Evolutionary conservation across 1,140 invertebrate genomes (phyloP).

Genomic region (Doryteuthis pealeii): DNA sequence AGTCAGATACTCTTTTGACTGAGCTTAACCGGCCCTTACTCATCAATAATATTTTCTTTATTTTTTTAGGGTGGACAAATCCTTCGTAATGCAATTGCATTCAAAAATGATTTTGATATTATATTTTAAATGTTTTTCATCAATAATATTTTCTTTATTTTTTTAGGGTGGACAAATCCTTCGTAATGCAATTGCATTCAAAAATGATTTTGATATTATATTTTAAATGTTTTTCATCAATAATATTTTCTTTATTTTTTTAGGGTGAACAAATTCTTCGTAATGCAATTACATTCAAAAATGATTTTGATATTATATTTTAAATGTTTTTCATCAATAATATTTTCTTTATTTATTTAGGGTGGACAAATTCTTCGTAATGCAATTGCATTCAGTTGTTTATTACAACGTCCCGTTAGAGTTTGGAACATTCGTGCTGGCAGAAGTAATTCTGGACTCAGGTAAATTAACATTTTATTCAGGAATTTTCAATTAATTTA

Average conservation of each 20-base stretch:
- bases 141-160: no score
- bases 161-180: constrained; percentile 85
- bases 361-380: constrained; percentile 87
- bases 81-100: constrained; percentile 74
- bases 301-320: no score
- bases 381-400: constrained; percentile 75
- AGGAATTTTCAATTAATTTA: no score
- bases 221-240: no score
- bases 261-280: constrained; percentile 88
- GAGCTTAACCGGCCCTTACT: no score
- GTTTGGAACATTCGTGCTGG: constrained; percentile 80
- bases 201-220: no score
- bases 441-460: constrained; percentile 77
- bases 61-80: constrained; percentile 86
- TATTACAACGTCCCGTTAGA: constrained; percentile 72
- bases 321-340: no score
- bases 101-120: no score
- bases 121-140: no score
- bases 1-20: no score
- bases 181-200: constrained; percentile 75
- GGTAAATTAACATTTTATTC: constrained; percentile 50
- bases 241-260: constrained; percentile 7
- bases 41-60: no score
- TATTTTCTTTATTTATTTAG: constrained; percentile 59
- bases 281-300: constrained; percentile 75